Evolutionary conservation across 2,888 invertebrate species (phyloP).

Genomic region (Patella pellucida): DNA sequence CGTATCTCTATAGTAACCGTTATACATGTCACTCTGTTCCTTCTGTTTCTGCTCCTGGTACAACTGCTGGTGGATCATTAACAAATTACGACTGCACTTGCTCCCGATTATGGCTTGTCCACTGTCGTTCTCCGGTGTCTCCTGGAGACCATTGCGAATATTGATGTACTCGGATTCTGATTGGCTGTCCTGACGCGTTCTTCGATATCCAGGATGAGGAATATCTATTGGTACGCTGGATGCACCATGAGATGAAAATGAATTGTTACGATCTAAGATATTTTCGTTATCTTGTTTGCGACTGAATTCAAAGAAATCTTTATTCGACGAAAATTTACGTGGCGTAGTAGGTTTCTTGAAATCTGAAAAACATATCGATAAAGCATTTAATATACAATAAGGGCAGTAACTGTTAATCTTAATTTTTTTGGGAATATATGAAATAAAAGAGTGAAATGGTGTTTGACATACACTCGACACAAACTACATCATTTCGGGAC

Average conservation of each 20-base stretch:
- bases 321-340: background rate
- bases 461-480: no score
- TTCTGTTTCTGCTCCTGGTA: conserved; percentile 47
- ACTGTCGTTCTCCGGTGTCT: background rate
- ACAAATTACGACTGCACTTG: conserved; percentile 30
- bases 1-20: background rate
- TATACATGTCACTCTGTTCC: conserved; percentile 9
- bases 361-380: background rate
- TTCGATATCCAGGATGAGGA: background rate
- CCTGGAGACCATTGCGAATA: background rate
- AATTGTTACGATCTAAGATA: background rate
- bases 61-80: conserved; percentile 55
- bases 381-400: no score
- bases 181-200: background rate
- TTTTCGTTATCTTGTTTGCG: background rate
- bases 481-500: no score
- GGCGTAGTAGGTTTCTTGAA: background rate
- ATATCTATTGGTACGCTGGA: conserved; percentile 1
- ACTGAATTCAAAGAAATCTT: conserved; percentile 8
- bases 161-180: background rate
- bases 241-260: background rate
- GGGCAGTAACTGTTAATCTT: no score
- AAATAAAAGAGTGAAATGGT: no score
- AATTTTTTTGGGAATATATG: no score
- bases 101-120: background rate